Evolutionary conservation across 2,888 invertebrate species (phyloP).

Genomic region (Chrysolina haemoptera): DNA sequence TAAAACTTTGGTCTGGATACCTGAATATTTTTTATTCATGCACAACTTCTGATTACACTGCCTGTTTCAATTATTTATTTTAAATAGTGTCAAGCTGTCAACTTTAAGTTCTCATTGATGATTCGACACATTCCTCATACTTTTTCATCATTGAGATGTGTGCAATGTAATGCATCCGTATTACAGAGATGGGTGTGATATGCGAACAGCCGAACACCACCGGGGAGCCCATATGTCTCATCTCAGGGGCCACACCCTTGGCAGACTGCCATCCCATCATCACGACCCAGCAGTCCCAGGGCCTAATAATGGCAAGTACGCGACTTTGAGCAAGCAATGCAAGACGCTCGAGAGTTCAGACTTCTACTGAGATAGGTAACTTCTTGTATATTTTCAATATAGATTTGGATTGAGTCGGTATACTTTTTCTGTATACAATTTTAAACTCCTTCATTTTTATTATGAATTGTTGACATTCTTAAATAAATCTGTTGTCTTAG

Average conservation of each 20-base stretch:
- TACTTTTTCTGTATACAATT: no score
- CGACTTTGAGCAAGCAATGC: constrained; percentile 96
- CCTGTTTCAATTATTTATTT: background rate
- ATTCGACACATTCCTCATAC: background rate
- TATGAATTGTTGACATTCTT: no score
- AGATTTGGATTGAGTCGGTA: no score
- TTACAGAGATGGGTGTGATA: constrained; percentile 71
- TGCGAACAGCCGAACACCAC: constrained; percentile 66
- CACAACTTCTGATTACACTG: no score
- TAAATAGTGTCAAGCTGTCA: background rate
- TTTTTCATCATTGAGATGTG: constrained; percentile 15
- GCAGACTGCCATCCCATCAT: constrained; percentile 76
- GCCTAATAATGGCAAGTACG: constrained; percentile 91
- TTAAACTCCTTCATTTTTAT: no score
- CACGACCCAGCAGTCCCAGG: constrained; percentile 74
- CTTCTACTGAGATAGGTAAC: constrained; percentile 91
- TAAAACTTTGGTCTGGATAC: no score
- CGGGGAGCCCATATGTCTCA: constrained; percentile 66
- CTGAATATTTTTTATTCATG: no score
- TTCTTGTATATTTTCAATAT: background rate
- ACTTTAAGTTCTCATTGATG: background rate
- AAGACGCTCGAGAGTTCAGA: constrained; percentile 94
- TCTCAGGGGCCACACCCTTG: constrained; percentile 77
- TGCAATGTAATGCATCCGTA: constrained; percentile 16
- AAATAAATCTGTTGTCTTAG: no score